These are phyloP conservation scores for Danaus chrysippus DNA, from an alignment of 2,888 invertebrate genomes.

Conservation along the genomic window DNA sequence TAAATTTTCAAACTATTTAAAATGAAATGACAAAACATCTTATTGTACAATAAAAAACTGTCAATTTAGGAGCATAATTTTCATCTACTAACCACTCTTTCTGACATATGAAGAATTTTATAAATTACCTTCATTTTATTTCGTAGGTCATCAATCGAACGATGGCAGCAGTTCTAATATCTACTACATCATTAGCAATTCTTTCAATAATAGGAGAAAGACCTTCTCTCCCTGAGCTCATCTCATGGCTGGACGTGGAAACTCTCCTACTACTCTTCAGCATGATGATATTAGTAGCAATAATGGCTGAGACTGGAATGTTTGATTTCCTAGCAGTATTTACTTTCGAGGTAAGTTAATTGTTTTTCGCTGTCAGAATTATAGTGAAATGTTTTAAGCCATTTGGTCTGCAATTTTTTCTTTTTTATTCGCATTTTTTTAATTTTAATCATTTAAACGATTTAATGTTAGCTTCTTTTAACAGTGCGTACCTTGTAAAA, in stretches of 20 bases:
- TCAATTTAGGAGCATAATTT: no score
- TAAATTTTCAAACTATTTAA: no score
- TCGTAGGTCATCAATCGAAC: constrained; percentile 88
- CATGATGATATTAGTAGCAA: constrained; percentile 95
- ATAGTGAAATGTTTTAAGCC: no score
- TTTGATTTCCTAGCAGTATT: constrained; percentile 92
- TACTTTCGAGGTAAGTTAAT: constrained; percentile 83
- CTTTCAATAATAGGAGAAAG: constrained; percentile 86
- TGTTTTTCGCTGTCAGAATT: neutral
- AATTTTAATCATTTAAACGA: no score
- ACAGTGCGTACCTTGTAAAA: no score
- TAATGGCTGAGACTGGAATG: constrained; percentile 92
- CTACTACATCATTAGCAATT: constrained; percentile 87
- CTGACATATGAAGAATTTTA: neutral
- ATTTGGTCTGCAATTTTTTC: no score
- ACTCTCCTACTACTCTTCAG: constrained; percentile 89
- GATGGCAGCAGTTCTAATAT: constrained; percentile 89
- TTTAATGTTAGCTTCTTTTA: no score
- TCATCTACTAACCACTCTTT: neutral
- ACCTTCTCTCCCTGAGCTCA: constrained; percentile 87
- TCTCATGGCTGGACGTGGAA: constrained; percentile 93
- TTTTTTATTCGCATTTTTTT: no score
- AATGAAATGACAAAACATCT: no score
- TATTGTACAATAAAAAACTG: no score
- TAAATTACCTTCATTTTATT: neutral